Evolutionary conservation across 2,888 invertebrate genomes (phyloP).

Genomic region (Xestia sexstrigata): DNA sequence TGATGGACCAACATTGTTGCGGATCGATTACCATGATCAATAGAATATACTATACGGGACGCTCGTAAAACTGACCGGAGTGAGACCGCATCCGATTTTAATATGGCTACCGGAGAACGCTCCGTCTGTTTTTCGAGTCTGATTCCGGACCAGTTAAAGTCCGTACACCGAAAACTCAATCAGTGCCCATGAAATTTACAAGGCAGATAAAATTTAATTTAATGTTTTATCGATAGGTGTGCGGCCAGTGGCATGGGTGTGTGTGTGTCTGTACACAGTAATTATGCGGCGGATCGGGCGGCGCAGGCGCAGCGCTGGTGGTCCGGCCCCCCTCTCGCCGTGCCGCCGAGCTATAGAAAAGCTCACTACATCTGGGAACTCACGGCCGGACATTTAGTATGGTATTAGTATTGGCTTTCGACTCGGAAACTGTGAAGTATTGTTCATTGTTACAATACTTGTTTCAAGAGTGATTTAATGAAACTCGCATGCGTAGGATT

Average conservation of each 20-base stretch:
- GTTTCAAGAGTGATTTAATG: slow-evolving; percentile 68
- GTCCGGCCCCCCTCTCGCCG: slow-evolving; percentile 78
- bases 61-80: slow-evolving; percentile 65
- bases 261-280: slow-evolving; percentile 86
- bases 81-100: slow-evolving; percentile 79
- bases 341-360: slow-evolving; percentile 73
- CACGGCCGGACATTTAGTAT: slow-evolving; percentile 81
- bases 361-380: slow-evolving; percentile 85
- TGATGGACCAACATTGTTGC: slow-evolving; percentile 74
- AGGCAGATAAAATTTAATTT: slow-evolving; percentile 89
- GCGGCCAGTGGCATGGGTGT: slow-evolving; percentile 78
- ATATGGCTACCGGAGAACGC: slow-evolving; percentile 80
- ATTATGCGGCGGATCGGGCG: slow-evolving; percentile 87
- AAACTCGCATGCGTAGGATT: slow-evolving; percentile 44
- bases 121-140: slow-evolving; percentile 67
- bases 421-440: slow-evolving; percentile 74
- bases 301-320: slow-evolving; percentile 89
- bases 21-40: slow-evolving; percentile 73
- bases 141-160: slow-evolving; percentile 68
- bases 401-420: slow-evolving; percentile 72
- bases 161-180: slow-evolving; percentile 83
- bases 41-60: slow-evolving; percentile 49
- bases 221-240: slow-evolving; percentile 85
- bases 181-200: slow-evolving; percentile 87
- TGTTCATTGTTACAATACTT: slow-evolving; percentile 73